phyloP scores from a whole-genome alignment of 1,140 invertebrate species.

The Hylaeus anthracinus region DNA sequence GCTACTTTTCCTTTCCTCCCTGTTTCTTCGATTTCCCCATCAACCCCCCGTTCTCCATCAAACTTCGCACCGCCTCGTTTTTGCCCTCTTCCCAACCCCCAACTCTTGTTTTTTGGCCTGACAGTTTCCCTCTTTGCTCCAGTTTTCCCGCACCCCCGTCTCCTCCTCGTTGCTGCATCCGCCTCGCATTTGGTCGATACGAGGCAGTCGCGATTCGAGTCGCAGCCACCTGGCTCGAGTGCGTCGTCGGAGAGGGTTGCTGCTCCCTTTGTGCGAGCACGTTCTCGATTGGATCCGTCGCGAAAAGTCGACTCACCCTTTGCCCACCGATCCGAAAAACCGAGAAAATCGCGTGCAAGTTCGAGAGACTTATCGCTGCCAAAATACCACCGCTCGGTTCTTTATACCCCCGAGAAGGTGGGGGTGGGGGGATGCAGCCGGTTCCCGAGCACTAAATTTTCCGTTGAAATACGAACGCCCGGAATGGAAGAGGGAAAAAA shows the following conservation, averaged over 20 bases:
- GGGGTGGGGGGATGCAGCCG: not conserved
- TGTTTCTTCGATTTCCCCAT: constrained; percentile 36
- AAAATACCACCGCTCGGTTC: not conserved
- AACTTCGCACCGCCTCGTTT: constrained; percentile 4
- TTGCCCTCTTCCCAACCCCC: not conserved
- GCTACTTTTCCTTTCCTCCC: not conserved
- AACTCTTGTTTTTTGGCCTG: constrained; percentile 17
- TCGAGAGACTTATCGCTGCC: not conserved
- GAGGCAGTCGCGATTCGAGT: constrained; percentile 17
- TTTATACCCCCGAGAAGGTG: too few species aligned
- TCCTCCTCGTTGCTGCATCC: not conserved
- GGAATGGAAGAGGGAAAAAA: constrained; percentile 5
- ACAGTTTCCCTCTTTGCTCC: constrained; percentile 37
- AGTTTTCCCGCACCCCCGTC: constrained; percentile 12
- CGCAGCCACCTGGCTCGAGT: not conserved
- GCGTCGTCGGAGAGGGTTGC: not conserved
- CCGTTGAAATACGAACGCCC: not conserved
- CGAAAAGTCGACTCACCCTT: not conserved
- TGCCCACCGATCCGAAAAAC: not conserved
- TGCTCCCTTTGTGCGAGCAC: constrained; percentile 14
- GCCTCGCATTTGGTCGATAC: constrained; percentile 28
- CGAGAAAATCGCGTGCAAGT: not conserved
- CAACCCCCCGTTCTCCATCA: constrained; percentile 19
- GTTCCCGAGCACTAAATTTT: not conserved
- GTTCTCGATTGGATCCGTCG: not conserved